Evolutionary conservation across 2,113 vertebrate genomes (phyloP), one percentile per base, ranked within the genome.

Genomic region (Nibea coibor): DNA sequence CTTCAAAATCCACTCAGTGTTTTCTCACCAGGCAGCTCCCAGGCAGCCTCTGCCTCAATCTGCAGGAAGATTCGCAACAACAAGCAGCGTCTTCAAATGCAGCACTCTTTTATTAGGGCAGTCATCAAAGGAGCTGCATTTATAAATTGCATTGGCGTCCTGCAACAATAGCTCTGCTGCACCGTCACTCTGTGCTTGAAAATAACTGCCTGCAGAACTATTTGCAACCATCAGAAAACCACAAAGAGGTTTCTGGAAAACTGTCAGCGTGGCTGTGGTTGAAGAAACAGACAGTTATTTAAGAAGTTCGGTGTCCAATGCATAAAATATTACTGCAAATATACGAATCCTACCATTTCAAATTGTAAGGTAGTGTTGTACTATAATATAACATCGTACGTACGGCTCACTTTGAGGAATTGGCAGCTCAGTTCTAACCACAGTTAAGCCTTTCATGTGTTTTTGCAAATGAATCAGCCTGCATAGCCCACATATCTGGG

Each of bases 1-100:
- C 91, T 91, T 90, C 88, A 92, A 86, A 91, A 91, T 90, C 90
- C 84, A 87, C 91, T 87, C 78, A 69, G 83, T 80, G 71, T 87
- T 91, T 91, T 88, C 82, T 88, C 86, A 79, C 81, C 81, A 87
- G 79, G 87, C 87, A 87, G 84, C 87, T 89, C 70, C 42, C 26
- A 70, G 88, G 87, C 90, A 89, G 78, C 67, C 53, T 75, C 73
- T 43, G 72, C 74, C 80, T 88, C 75, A 81, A 59, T 83, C 84
- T 86, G 82, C 75, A 84, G 81, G 74, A 83, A 74, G 78, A 83
- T 65, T 83, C 26, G 16, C 75, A 73, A 84, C 83, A 86, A 86
- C 83, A 86, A 88, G 81, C 65, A 28, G 61, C 83, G 59, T 75
- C 81, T 85, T 83, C 79, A 72, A 76, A 84, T 72, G 77, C 57